phyloP scores from a whole-genome alignment of 1,140 invertebrate genomes.

The Varroa destructor region DNA sequence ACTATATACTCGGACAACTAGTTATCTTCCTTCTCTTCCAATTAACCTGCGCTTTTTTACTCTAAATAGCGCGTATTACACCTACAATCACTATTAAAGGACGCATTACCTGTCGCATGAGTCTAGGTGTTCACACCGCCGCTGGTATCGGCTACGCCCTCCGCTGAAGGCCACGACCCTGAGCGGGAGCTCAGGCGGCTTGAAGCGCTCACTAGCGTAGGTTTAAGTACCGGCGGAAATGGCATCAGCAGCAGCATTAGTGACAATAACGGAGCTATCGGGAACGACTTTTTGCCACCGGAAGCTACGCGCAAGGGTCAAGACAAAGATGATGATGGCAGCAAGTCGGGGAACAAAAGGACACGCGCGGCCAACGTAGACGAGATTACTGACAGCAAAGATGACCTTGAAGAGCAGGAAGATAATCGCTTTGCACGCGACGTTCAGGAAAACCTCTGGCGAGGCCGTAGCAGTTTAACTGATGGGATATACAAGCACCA shows the following conservation, averaged over 20 bases:
- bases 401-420: background rate
- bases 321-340: background rate
- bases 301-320: no score
- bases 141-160: background rate
- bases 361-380: no score
- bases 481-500: no score
- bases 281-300: no score
- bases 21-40: no score
- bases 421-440: background rate
- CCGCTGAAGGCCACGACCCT: conserved; percentile 11
- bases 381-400: background rate
- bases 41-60: no score
- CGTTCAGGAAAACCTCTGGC: conserved; percentile 23
- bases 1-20: no score
- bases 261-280: no score
- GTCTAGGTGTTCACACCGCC: conserved; percentile 15
- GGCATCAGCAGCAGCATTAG: background rate
- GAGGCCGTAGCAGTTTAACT: no score
- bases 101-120: background rate
- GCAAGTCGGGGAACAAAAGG: background rate
- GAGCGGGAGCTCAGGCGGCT: conserved; percentile 7
- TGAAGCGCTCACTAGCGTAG: background rate
- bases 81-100: no score
- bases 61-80: no score
- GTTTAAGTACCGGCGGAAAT: background rate